Base-by-base conservation (phyloP, 1,140 invertebrate species). In the Andrena cerasifolii region DNA sequence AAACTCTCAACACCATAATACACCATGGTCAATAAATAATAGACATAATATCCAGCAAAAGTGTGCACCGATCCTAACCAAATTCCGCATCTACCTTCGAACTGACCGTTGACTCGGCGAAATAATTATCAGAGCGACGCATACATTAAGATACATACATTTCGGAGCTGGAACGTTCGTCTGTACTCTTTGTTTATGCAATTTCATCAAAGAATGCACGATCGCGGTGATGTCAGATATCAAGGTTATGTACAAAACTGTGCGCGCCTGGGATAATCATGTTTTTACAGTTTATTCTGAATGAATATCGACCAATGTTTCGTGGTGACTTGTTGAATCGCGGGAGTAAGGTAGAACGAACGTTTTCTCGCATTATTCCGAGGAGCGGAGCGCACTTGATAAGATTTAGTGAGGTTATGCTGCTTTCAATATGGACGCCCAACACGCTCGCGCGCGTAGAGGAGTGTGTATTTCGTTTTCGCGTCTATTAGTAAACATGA, bases 351-450 rank as follows among this genome's bases (percentile, higher is more conserved):
- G 24, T 28, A 28, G 31, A 53, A 73, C n/a, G 16, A 24, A 24
- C 1, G 18, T 12, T 62, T 45, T 12, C 8, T 49, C 33, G 40
- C 40, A 47, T 62, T 33, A 62, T 53, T 62, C 26, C 36, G 16
- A 28, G 18, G 28, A 10, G 45, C 53, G 49, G 28, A 33, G 36
- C 18, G 24, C 10, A 16, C 4, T 65, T 28, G 3, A 21, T 33
- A 65, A 26, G 49, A 40, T 40, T 5, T 33, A 74, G 51, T 83
- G 78, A 83, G 81, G 81, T 83, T 80, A 80, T 75, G 31, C 45
- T 65, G 51, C 26, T 26, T 73, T 58, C 58, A 78, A 74, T 58
- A 74, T 73, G 71, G 61, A 65, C 16, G 47, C 53, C 43, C 33
- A 14, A 36, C 12, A 14, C 16, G 21, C 28, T 26, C n/a, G 24